Percentiles rank a stretch among this genome's conserved stretches.
phyloP scores from a whole-genome alignment of 1,140 invertebrate genomes.

The Cydia splendana region DNA sequence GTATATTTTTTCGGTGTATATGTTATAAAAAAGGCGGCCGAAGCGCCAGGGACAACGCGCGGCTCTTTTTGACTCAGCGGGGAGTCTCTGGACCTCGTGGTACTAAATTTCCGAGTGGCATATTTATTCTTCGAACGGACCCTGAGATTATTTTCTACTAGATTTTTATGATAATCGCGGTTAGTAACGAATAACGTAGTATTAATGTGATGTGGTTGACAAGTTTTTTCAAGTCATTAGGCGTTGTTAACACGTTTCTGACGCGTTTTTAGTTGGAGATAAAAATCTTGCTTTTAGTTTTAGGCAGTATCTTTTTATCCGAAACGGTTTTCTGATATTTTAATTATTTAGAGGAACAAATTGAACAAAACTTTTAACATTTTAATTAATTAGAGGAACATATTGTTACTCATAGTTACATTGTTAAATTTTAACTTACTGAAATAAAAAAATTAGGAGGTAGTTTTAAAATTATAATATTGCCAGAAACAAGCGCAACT shows the following conservation, averaged over 20 bases:
- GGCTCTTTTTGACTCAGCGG: slow-evolving; percentile 66
- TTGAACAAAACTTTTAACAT: no score
- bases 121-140: slow-evolving; percentile 66
- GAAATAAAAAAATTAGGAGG: no score
- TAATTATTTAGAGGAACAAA: background rate
- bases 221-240: slow-evolving; percentile 16
- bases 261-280: slow-evolving; percentile 21
- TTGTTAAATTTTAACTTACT: no score
- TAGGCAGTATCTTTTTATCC: background rate
- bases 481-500: no score
- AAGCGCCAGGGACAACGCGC: slow-evolving; percentile 68
- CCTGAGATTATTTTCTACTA: slow-evolving; percentile 76
- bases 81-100: slow-evolving; percentile 51
- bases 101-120: slow-evolving; percentile 73
- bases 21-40: slow-evolving; percentile 50
- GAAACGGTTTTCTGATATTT: background rate
- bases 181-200: slow-evolving; percentile 71
- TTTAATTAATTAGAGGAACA: no score
- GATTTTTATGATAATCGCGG: slow-evolving; percentile 73
- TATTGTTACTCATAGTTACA: no score
- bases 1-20: slow-evolving; percentile 51
- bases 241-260: slow-evolving; percentile 11
- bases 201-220: slow-evolving; percentile 55
- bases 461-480: no score
- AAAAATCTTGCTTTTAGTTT: slow-evolving; percentile 10